Evolutionary conservation across 2,113 vertebrate species (phyloP), one percentile per base, ranked within the genome.

Genomic region (Hepsetus odoe): DNA sequence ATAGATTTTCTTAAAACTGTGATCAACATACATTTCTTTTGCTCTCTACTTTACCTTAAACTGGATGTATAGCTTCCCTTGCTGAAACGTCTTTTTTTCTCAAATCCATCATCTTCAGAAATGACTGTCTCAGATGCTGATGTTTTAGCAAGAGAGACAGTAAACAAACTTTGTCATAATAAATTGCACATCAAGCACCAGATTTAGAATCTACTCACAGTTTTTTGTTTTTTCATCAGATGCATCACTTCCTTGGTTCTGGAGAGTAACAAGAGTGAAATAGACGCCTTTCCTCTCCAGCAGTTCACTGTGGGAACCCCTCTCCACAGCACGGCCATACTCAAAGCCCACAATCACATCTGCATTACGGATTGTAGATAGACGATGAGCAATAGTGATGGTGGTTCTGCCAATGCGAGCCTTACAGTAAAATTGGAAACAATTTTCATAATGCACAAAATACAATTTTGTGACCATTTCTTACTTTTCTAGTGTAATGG

Each of bases 301-400:
- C 0, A 95, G 89, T 61, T 93, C 86, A 30, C 51, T 84, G 78
- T 94, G 93, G 2, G 88, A 86, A 28, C 94, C 94, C 44, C 59
- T 90, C 84, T 94, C 94, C 78, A 94, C 90, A 14, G 89, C 91
- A 40, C 62, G 73, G 16, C 94, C 94, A 0, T 87, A 89, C 69
- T 93, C 91, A 86, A 95, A 93, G 33, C 93, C 93, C 59, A 92
- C 76, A 69, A 95, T 94, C 26, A 93, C 86, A 56, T 95, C 90
- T 13, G 93, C 90, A 42, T 89, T 94, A 76, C 84, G 85, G 67
- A 95, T 89, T 0, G 94, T 92, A 56, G 94, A 94, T 18, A 95
- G 90, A 35, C 93, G 91, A 73, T 95, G 93, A 38, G 94, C 86
- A 46, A 95, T 89, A 16, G 89, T 92, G 74, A 95, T 93, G 0